Evolutionary conservation across 2,113 vertebrate species (phyloP), one percentile per base, ranked within the genome.

Genomic region (Proteles cristata): DNA sequence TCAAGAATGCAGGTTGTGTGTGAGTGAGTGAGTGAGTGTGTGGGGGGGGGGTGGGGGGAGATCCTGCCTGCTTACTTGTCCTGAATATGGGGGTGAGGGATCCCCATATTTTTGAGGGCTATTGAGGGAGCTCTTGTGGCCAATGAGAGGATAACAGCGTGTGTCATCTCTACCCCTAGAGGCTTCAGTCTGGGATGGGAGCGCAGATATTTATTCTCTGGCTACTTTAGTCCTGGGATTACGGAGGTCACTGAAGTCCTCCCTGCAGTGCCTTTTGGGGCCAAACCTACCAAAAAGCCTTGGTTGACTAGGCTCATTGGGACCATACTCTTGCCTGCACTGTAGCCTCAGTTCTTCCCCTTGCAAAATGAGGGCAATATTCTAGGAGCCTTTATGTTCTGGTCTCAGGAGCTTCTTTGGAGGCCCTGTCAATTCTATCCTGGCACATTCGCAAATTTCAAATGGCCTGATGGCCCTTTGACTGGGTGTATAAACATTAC

Each of bases 1-100:
- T 98, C 98, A 98, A 98, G 97, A 98, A 98, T 98, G 97, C 96
- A 98, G 95, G 97, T 95, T 97, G 92, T 96, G 66, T 97, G 25
- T 90, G 90, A 92, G 55, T 96, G 94, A 93, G 53, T 88, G 69
- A 68, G 73, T 92, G 69, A 92, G 96, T 95, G 39, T 74, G 81
- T 63, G 66, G 85, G 86, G 84, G 91, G 25, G 61, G 48, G 53
- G 58, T 85, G 1, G 31, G 15, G 79, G 14, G 86, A 35, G 48
- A 26, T 15, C 35, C 53, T 97, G 96, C 79, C 84, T 95, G 86
- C 43, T 48, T 95, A 83, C 9, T 53, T 92, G 45, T 77, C 73
- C 77, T 93, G 17, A 50, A 95, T 53, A 66, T 33, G 58, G 43
- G 28, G 43, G 19, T 86, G 68, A 50, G 12, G 77, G 35, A 55